phyloP scores from a whole-genome alignment of 2,797 vertebrate species.

The Lacerta agilis region DNA sequence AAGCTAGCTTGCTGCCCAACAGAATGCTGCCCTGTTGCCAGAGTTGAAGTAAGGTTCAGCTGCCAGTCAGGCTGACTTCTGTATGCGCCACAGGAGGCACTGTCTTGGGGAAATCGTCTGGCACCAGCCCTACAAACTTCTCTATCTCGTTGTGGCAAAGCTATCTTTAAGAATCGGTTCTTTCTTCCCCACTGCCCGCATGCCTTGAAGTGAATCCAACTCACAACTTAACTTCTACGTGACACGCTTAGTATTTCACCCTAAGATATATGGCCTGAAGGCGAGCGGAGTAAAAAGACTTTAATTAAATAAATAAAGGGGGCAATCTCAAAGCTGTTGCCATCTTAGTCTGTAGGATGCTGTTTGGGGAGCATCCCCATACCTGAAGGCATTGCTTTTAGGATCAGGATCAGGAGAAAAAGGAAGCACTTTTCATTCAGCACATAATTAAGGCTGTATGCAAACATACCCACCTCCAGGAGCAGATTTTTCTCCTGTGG shows the following conservation, averaged over 20 bases:
- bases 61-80: no score
- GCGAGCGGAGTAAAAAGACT: no score
- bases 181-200: neutral
- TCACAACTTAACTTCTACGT: neutral
- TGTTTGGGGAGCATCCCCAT: neutral
- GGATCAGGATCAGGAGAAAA: neutral
- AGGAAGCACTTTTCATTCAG: neutral
- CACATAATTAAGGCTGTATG: neutral
- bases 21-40: no score
- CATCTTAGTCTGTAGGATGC: neutral
- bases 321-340: neutral
- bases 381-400: neutral
- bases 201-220: neutral
- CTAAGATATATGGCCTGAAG: no score
- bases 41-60: no score
- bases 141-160: neutral
- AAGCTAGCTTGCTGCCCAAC: no score
- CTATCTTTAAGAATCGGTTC: neutral
- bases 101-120: no score
- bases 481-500: neutral
- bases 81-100: no score
- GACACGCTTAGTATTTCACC: neutral
- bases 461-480: neutral
- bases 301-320: neutral
- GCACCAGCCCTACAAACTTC: neutral